Evolutionary conservation across 2,888 invertebrate genomes (phyloP).

Genomic region (Anarsia innoxiella): DNA sequence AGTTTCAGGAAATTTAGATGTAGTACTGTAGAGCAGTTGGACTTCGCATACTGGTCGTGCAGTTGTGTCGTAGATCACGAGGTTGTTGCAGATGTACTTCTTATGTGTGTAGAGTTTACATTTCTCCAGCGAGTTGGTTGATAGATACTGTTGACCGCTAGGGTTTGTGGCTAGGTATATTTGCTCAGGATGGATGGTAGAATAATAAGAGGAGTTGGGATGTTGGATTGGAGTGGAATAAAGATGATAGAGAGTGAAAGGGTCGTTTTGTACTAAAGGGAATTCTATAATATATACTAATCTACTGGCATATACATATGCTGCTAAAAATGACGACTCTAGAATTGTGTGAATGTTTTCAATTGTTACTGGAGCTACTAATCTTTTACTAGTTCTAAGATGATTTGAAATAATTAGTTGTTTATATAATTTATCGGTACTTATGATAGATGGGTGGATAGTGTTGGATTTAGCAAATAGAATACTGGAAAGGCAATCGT

Average conservation of each 20-base stretch:
- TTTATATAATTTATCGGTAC: slow-evolving; percentile 15
- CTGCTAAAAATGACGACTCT: slow-evolving; percentile 14
- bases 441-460: slow-evolving; percentile 20
- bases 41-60: slow-evolving; percentile 20
- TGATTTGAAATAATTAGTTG: slow-evolving; percentile 21
- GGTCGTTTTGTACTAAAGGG: slow-evolving; percentile 19
- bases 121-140: slow-evolving; percentile 19
- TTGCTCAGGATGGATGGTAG: slow-evolving; percentile 21
- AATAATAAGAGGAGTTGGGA: slow-evolving; percentile 18
- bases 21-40: slow-evolving; percentile 12
- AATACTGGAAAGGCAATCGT: slow-evolving; percentile 21
- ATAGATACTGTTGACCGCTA: slow-evolving; percentile 20
- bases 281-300: slow-evolving; percentile 24
- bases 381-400: slow-evolving; percentile 17
- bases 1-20: slow-evolving; percentile 13
- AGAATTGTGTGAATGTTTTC: slow-evolving; percentile 17
- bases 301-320: slow-evolving; percentile 24
- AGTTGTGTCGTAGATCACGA: slow-evolving; percentile 19
- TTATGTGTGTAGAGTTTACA: slow-evolving; percentile 19
- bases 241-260: slow-evolving; percentile 18
- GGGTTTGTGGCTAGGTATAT: slow-evolving; percentile 21
- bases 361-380: slow-evolving; percentile 20
- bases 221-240: slow-evolving; percentile 22
- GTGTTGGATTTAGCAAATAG: slow-evolving; percentile 25
- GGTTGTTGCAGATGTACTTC: slow-evolving; percentile 18